Conservation (phyloP, 2,113 vertebrate species). For the Actinemys pallida region DNA sequence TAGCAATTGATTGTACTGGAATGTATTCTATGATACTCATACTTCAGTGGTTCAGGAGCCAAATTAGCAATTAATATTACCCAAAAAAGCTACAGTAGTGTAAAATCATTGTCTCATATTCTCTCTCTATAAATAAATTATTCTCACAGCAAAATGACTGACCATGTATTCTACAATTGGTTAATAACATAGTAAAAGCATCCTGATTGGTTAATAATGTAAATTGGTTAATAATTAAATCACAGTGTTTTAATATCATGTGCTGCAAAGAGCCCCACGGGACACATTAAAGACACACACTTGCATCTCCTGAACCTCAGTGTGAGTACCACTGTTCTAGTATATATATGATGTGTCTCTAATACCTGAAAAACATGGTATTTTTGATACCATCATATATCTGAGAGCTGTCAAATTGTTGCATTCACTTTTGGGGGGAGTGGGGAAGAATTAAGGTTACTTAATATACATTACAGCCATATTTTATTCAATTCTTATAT, state of each 20-base stretch:
- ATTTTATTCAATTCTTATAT: background rate
- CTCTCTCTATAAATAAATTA: no score
- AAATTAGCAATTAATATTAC: background rate
- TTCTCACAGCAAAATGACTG: no score
- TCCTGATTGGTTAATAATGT: background rate
- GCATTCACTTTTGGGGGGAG: slow-evolving; percentile 55
- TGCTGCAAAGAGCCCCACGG: background rate
- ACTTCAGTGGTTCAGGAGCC: background rate
- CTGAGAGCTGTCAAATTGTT: slow-evolving; percentile 28
- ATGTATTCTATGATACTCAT: background rate
- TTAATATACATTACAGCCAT: background rate
- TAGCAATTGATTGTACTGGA: slow-evolving; percentile 25
- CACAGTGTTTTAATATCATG: background rate
- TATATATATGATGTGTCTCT: slow-evolving; percentile 40
- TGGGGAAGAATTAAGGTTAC: slow-evolving; percentile 45
- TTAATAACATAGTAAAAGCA: no score
- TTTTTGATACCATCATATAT: slow-evolving; percentile 17
- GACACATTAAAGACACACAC: background rate
- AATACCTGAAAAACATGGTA: slow-evolving; percentile 55
- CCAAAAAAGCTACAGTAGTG: background rate
- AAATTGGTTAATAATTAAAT: background rate
- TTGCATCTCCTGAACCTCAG: background rate
- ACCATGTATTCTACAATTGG: no score
- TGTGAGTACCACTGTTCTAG: no score
- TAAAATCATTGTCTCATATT: no score